Conservation (phyloP, 2,888 invertebrate genomes). For the Tetragnatha montana region DNA sequence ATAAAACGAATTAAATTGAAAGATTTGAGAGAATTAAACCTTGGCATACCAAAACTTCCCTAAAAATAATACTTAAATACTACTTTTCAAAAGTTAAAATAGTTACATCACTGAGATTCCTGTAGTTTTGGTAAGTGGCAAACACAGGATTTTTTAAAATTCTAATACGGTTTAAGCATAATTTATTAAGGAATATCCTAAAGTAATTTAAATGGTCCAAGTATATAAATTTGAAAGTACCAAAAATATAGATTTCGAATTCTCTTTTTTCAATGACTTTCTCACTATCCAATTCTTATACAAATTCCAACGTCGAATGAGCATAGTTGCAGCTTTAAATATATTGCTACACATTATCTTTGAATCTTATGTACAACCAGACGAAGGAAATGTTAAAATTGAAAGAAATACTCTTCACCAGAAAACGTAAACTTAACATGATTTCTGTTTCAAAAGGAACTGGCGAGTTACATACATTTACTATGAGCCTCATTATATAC, state of each 20-base stretch:
- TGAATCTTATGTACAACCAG: slow-evolving; percentile 17
- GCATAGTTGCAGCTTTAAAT: neutral
- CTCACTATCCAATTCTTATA: neutral
- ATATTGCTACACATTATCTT: slow-evolving; percentile 6
- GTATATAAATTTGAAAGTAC: neutral
- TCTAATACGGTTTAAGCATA: too few species aligned
- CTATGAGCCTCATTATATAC: slow-evolving; percentile 44
- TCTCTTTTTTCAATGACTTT: slow-evolving; percentile 4
- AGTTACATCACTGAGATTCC: too few species aligned
- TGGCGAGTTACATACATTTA: slow-evolving; percentile 2
- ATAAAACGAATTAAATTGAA: too few species aligned
- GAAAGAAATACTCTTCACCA: neutral
- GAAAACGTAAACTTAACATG: neutral
- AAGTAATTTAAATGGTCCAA: too few species aligned
- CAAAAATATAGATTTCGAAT: slow-evolving; percentile 35
- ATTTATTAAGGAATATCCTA: too few species aligned
- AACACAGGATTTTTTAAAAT: too few species aligned
- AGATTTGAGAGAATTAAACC: too few species aligned
- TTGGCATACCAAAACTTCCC: too few species aligned
- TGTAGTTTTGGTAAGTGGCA: too few species aligned
- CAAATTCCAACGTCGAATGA: neutral
- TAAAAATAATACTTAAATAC: too few species aligned
- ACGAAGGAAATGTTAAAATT: slow-evolving; percentile 11
- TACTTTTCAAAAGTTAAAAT: too few species aligned
- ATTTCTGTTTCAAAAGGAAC: slow-evolving; percentile 11